Percentiles rank a stretch among this genome's conserved stretches.
phyloP scores from a whole-genome alignment of 2,797 vertebrate genomes.

The Hyperoplus immaculatus region DNA sequence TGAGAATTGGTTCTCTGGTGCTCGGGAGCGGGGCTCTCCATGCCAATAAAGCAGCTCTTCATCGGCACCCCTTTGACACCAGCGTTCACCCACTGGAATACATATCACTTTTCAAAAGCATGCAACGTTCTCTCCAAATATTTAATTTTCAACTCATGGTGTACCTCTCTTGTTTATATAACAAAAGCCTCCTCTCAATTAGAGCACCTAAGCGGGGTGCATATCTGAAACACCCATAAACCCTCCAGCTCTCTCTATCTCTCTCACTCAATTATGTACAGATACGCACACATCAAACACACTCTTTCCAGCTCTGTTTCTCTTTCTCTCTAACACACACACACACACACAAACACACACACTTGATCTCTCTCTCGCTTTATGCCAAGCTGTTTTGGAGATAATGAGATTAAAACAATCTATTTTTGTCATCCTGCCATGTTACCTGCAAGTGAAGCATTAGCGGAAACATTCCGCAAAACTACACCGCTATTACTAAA shows the following conservation, averaged over 20 bases:
- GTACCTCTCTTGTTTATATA: slow-evolving; percentile 77
- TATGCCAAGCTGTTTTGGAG: slow-evolving; percentile 54
- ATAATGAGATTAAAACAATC: slow-evolving; percentile 71
- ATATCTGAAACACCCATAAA: slow-evolving; percentile 43
- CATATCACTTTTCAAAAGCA: slow-evolving; percentile 61
- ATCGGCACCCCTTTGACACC: slow-evolving; percentile 63
- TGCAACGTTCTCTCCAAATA: slow-evolving; percentile 64
- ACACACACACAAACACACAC: neutral
- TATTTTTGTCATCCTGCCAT: slow-evolving; percentile 57
- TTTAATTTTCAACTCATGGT: slow-evolving; percentile 75
- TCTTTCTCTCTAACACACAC: neutral
- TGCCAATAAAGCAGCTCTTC: slow-evolving; percentile 73
- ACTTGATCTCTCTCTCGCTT: slow-evolving; percentile 10
- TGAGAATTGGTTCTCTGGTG: slow-evolving; percentile 65
- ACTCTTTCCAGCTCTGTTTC: slow-evolving; percentile 13
- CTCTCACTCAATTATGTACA: slow-evolving; percentile 40
- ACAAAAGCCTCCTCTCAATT: slow-evolving; percentile 75
- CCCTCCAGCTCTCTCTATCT: neutral
- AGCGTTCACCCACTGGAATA: slow-evolving; percentile 61
- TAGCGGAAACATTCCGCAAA: slow-evolving; percentile 50
- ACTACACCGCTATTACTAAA: slow-evolving; percentile 37
- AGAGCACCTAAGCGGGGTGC: slow-evolving; percentile 55
- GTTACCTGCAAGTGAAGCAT: slow-evolving; percentile 66
- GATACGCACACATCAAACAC: slow-evolving; percentile 25
- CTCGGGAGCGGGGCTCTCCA: slow-evolving; percentile 68